Evolutionary conservation across 2,113 vertebrate genomes (phyloP).

Genomic region (Potamarius usumacintae): DNA sequence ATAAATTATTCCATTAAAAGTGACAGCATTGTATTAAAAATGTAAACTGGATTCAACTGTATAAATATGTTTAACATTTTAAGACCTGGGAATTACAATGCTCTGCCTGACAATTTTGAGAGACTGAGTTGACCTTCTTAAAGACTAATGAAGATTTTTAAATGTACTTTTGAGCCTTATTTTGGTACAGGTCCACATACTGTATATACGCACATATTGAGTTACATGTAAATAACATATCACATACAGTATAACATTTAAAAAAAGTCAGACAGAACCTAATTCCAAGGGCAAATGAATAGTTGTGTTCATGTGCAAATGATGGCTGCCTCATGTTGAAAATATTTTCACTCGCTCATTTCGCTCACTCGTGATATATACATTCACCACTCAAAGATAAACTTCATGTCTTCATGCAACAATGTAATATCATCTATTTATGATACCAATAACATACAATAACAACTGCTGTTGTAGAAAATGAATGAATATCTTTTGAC

Average conservation of each 20-base stretch:
- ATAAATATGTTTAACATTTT: constrained; percentile 8
- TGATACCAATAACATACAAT: background rate
- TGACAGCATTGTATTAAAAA: background rate
- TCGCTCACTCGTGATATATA: too few species aligned
- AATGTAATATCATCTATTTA: too few species aligned
- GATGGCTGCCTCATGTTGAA: too few species aligned
- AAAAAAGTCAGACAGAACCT: background rate
- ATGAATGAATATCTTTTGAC: background rate
- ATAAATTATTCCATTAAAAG: background rate
- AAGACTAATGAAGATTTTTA: background rate
- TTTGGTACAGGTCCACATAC: background rate
- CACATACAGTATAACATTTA: too few species aligned
- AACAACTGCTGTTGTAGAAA: background rate
- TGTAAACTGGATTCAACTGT: background rate
- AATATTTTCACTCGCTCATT: too few species aligned
- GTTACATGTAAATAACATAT: background rate
- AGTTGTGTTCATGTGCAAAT: too few species aligned
- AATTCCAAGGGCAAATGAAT: background rate
- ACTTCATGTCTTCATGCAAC: too few species aligned
- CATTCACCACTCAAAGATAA: too few species aligned
- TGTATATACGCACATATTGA: background rate
- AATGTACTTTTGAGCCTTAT: background rate
- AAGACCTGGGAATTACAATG: background rate
- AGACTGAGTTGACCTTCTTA: background rate
- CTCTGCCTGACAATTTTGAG: background rate